phyloP scores from a whole-genome alignment of 2,113 vertebrate species.

The Podocnemis expansa region DNA sequence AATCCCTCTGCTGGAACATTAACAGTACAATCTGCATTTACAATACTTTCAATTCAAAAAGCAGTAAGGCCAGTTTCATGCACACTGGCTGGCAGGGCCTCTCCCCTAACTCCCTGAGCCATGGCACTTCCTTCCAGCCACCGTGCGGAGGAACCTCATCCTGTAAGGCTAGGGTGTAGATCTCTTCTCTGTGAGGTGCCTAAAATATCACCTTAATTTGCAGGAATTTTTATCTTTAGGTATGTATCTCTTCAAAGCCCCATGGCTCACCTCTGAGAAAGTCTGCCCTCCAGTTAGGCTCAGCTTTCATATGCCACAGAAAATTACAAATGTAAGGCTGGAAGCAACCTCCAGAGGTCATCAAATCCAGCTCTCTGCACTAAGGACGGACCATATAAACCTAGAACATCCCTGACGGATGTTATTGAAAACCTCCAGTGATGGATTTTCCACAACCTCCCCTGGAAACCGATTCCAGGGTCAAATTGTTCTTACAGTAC shows the following conservation, averaged over 20 bases:
- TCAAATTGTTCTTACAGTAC: too few species aligned
- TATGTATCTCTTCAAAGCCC: background rate
- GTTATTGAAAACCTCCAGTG: too few species aligned
- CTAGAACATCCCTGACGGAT: too few species aligned
- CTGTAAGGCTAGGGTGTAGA: background rate
- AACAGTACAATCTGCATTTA: constrained; percentile 63
- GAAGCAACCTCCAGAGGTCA: too few species aligned
- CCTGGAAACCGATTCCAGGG: too few species aligned
- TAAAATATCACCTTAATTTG: background rate
- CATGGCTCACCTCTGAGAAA: background rate
- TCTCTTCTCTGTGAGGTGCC: background rate
- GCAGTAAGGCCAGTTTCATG: constrained; percentile 5
- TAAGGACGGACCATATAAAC: too few species aligned
- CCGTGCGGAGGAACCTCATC: background rate
- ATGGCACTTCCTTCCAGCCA: background rate
- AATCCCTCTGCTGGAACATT: constrained; percentile 54
- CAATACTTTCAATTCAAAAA: constrained; percentile 55
- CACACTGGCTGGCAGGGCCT: constrained; percentile 30
- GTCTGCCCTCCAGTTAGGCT: background rate
- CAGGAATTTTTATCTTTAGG: background rate
- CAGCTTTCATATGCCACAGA: background rate
- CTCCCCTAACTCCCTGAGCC: constrained; percentile 35
- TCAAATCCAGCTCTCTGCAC: too few species aligned
- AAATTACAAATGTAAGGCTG: too few species aligned
- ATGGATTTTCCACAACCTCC: too few species aligned